Evolutionary conservation across 1,140 invertebrate genomes (phyloP).

Genomic region (Thaumetopoea pityocampa): DNA sequence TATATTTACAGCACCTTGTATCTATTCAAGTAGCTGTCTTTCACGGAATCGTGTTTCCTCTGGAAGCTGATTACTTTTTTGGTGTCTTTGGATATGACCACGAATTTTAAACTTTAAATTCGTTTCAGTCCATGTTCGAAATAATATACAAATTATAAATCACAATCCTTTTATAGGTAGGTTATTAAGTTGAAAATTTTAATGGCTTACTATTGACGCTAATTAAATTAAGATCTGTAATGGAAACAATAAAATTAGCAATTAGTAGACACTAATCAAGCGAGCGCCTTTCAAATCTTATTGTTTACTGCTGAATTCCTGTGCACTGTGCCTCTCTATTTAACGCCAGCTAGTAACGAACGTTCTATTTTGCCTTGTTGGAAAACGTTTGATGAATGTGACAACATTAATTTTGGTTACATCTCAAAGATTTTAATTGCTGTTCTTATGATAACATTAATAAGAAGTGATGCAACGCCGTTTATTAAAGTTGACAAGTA

Average conservation of each 20-base stretch:
- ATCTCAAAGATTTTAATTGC: conserved; percentile 54
- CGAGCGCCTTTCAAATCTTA: conserved; percentile 37
- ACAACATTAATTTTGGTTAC: conserved; percentile 54
- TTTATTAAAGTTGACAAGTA: conserved; percentile 44
- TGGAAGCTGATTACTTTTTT: no score
- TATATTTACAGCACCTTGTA: no score
- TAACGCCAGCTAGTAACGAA: not conserved
- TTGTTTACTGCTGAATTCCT: conserved; percentile 31
- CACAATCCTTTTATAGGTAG: no score
- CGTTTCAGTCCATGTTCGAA: no score
- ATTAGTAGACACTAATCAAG: conserved; percentile 27
- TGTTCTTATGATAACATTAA: conserved; percentile 51
- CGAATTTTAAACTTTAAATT: no score
- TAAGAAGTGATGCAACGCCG: conserved; percentile 46
- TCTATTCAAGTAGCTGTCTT: no score
- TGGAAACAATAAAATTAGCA: conserved; percentile 39
- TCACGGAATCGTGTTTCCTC: no score
- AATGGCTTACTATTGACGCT: conserved; percentile 21
- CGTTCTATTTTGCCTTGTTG: not conserved
- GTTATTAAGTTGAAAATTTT: no score
- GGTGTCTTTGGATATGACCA: no score
- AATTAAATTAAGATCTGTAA: conserved; percentile 32
- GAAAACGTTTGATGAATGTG: conserved; percentile 28
- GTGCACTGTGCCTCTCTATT: conserved; percentile 5
- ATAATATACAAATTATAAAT: no score